phyloP scores from a whole-genome alignment of 2,888 invertebrate species.

The Tolmerus cingulatus region DNA sequence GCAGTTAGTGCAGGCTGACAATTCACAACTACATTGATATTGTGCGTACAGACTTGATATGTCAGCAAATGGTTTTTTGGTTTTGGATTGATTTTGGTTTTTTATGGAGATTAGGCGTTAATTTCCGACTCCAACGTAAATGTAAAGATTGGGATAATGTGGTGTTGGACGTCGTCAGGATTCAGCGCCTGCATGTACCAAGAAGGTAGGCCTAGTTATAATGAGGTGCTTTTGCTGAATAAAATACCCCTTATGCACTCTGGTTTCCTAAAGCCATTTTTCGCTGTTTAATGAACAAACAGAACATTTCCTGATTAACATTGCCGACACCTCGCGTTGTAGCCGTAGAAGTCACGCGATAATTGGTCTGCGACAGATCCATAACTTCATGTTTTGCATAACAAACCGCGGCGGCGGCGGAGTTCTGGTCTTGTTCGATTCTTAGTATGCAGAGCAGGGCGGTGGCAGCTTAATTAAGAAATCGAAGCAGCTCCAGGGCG shows the following conservation, averaged over 20 bases:
- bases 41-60: too few species aligned
- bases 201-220: not conserved
- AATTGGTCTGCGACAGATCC: constrained; percentile 20
- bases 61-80: too few species aligned
- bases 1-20: too few species aligned
- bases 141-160: too few species aligned
- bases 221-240: not conserved
- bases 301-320: not conserved
- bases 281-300: not conserved
- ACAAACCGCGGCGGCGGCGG: not conserved
- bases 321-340: not conserved
- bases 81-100: too few species aligned
- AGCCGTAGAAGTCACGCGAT: not conserved
- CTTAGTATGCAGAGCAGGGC: not conserved
- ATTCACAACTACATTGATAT: too few species aligned
- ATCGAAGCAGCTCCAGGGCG: not conserved
- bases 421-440: not conserved
- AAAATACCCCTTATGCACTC: not conserved
- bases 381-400: constrained; percentile 15
- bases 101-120: too few species aligned
- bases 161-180: too few species aligned
- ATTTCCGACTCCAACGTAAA: too few species aligned
- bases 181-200: too few species aligned
- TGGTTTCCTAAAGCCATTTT: not conserved
- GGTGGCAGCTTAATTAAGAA: not conserved